Percentiles rank a stretch among this genome's conserved stretches.
These are phyloP conservation scores for Apus apus DNA, from an alignment of 2,113 vertebrate species.

Conservation along the genomic window DNA sequence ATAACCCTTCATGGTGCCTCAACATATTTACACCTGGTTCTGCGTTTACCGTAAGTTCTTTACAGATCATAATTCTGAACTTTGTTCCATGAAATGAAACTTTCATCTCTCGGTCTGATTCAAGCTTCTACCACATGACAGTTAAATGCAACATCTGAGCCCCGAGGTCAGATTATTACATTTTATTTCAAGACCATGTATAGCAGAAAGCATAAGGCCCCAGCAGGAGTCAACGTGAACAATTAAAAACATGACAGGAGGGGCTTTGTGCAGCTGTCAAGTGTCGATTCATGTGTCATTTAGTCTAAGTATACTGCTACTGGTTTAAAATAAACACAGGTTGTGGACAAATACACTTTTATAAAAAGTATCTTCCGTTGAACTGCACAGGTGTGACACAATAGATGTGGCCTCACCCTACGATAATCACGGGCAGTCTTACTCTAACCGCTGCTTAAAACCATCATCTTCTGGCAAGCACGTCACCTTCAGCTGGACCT, in stretches of 20 bases:
- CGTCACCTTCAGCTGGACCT: background rate
- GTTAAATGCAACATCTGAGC: background rate
- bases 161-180: background rate
- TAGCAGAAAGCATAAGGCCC: background rate
- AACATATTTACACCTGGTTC: background rate
- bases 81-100: background rate
- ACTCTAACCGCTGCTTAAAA: background rate
- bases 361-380: background rate
- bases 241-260: background rate
- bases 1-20: background rate
- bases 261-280: background rate
- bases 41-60: background rate
- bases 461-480: background rate
- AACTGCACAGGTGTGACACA: background rate
- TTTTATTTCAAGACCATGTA: background rate
- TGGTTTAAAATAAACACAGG: background rate
- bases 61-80: background rate
- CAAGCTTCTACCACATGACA: background rate
- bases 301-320: background rate
- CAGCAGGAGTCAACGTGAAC: background rate
- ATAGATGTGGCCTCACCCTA: background rate
- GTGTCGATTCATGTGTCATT: background rate
- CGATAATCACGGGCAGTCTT: background rate
- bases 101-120: background rate
- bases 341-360: background rate